phyloP scores from a whole-genome alignment of 2,113 vertebrate species.

The Astur gentilis region DNA sequence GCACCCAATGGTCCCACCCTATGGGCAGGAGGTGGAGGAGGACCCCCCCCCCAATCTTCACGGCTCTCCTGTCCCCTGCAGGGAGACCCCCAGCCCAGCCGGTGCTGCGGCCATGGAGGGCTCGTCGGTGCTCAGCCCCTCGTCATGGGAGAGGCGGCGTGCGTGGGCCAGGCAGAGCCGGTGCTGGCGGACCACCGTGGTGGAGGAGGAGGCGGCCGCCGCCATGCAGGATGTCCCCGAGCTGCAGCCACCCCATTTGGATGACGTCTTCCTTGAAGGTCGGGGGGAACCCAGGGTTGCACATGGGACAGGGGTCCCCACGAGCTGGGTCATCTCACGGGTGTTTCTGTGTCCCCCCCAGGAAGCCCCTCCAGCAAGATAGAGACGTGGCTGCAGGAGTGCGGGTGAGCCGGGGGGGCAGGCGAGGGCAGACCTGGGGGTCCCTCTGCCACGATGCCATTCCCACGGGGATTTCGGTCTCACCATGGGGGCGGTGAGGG shows the following conservation, averaged over 20 bases:
- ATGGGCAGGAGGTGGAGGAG: no score
- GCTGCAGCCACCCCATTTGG: conserved; percentile 28
- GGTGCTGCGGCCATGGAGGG: conserved; percentile 32
- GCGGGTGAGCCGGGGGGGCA: conserved; percentile 64
- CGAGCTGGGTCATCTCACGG: not conserved
- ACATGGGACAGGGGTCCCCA: accelerated
- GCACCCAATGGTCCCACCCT: not conserved
- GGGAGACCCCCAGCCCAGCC: not conserved
- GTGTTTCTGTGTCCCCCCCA: conserved; percentile 41
- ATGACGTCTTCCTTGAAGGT: conserved; percentile 82
- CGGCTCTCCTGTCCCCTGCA: not conserved
- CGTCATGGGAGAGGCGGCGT: conserved; percentile 71
- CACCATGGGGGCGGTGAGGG: accelerated
- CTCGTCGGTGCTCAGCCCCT: conserved; percentile 47
- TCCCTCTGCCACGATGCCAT: accelerated
- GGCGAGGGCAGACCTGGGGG: not conserved
- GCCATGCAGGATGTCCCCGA: conserved; percentile 1
- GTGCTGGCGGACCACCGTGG: conserved; percentile 68
- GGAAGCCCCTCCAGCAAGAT: conserved; percentile 75
- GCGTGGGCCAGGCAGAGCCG: conserved; percentile 80
- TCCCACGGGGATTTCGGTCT: accelerated
- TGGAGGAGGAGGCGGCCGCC: conserved; percentile 41
- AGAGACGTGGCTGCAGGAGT: conserved; percentile 75
- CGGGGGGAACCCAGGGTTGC: not conserved
- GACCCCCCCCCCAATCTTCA: accelerated